phyloP scores from a whole-genome alignment of 2,888 invertebrate species.

The Drosophila nigritarsus region DNA sequence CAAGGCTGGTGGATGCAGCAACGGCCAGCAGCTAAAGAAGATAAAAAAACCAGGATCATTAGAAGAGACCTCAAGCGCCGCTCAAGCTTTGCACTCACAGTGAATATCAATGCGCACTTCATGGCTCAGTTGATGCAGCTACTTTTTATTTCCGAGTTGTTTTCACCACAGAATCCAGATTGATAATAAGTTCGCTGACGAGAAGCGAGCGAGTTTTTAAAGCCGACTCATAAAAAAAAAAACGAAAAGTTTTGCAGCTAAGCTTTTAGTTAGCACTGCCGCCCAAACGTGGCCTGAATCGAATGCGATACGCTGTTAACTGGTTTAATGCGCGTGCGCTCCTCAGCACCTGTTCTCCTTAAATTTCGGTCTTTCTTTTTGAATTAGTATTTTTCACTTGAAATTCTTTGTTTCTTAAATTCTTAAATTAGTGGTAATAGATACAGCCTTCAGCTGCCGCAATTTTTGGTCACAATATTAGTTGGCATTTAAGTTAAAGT shows the following conservation, averaged over 20 bases:
- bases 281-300: constrained; percentile 34
- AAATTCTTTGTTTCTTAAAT: constrained; percentile 26
- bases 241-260: constrained; percentile 23
- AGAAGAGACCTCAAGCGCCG: not conserved
- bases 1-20: constrained; percentile 35
- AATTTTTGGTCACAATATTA: not conserved
- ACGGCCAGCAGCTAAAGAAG: constrained; percentile 55
- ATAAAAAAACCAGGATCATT: not conserved
- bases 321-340: constrained; percentile 58
- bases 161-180: constrained; percentile 65
- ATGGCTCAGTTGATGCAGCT: constrained; percentile 45
- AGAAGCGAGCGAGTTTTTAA: constrained; percentile 66
- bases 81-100: constrained; percentile 56
- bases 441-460: constrained; percentile 43
- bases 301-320: constrained; percentile 38
- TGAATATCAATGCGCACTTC: constrained; percentile 69
- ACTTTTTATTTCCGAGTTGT: constrained; percentile 41
- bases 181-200: constrained; percentile 65
- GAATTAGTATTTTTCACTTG: constrained; percentile 4
- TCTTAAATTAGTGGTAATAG: constrained; percentile 58
- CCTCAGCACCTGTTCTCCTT: constrained; percentile 35
- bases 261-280: constrained; percentile 76
- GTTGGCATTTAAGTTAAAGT: constrained; percentile 6
- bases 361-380: constrained; percentile 26
- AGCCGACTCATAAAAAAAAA: constrained; percentile 21